Conservation (phyloP, 2,888 invertebrate species). For the Merodon equestris region DNA sequence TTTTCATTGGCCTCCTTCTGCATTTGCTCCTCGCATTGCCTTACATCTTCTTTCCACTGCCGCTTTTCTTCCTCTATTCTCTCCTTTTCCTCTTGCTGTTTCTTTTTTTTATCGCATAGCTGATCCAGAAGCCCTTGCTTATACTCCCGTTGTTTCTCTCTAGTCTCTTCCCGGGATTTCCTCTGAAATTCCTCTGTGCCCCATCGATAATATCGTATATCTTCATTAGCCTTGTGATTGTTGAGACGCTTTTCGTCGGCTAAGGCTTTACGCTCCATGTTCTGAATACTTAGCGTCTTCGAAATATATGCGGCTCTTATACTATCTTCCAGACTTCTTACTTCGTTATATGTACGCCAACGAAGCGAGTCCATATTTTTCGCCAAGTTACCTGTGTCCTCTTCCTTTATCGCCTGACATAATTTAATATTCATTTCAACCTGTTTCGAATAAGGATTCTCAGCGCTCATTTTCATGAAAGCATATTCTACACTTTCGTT, state of each 20-base stretch:
- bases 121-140: conserved; percentile 71
- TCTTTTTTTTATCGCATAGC: conserved; percentile 76
- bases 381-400: conserved; percentile 36
- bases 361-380: conserved; percentile 78
- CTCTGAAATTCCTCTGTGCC: conserved; percentile 68
- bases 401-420: conserved; percentile 33
- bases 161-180: conserved; percentile 73
- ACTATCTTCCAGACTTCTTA: conserved; percentile 80
- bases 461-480: conserved; percentile 31
- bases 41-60: conserved; percentile 80
- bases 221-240: too few relatives aligned
- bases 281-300: conserved; percentile 82
- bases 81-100: conserved; percentile 79
- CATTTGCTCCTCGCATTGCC: conserved; percentile 67
- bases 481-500: conserved; percentile 32
- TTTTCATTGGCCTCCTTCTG: too few relatives aligned
- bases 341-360: conserved; percentile 80
- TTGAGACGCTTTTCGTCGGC: conserved; percentile 73
- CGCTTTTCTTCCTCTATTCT: conserved; percentile 80
- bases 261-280: conserved; percentile 81
- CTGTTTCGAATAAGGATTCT: conserved; percentile 37
- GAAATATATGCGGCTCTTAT: conserved; percentile 83
- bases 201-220: too few relatives aligned
- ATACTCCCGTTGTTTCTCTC: conserved; percentile 72
- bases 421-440: conserved; percentile 3